A percentile compares a stretch with the other conserved stretches of the same genome.
Evolutionary conservation across 2,113 vertebrate genomes (phyloP).

Genomic region (Semnornis frantzii): DNA sequence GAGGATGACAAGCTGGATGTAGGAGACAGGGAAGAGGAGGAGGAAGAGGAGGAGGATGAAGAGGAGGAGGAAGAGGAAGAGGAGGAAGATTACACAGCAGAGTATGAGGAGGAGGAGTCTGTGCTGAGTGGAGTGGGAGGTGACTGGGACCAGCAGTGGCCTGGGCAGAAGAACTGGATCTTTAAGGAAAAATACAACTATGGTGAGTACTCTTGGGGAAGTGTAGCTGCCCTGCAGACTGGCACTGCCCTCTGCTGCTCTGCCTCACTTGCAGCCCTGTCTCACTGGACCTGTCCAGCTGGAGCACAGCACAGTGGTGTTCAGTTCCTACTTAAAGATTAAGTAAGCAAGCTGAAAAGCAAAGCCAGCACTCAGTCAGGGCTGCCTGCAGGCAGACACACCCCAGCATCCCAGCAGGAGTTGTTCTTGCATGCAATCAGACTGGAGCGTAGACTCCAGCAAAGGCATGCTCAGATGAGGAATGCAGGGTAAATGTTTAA

Average conservation of each 20-base stretch:
- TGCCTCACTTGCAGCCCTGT: neutral
- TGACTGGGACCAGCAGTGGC: conserved; percentile 82
- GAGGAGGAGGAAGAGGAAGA: conserved; percentile 52
- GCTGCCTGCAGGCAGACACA: neutral
- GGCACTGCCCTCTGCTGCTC: neutral
- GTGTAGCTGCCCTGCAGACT: neutral
- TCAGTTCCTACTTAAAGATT: neutral
- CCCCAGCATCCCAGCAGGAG: neutral
- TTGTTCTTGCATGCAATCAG: neutral
- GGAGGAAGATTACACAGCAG: conserved; percentile 78
- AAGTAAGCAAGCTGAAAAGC: neutral
- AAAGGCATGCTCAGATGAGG: neutral
- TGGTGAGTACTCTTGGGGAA: conserved; percentile 65
- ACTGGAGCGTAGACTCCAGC: neutral
- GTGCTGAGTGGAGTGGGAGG: conserved; percentile 82
- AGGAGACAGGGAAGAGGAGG: conserved; percentile 56
- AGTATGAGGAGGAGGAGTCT: conserved; percentile 85
- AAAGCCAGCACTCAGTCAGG: neutral
- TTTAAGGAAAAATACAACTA: conserved; percentile 80
- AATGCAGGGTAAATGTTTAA: neutral
- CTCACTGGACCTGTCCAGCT: neutral
- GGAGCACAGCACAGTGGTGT: neutral
- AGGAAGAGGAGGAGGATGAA: conserved; percentile 42
- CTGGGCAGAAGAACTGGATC: conserved; percentile 77
- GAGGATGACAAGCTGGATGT: conserved; percentile 31